Evolutionary conservation across 2,113 vertebrate genomes (phyloP).

Genomic region (Vimba vimba): DNA sequence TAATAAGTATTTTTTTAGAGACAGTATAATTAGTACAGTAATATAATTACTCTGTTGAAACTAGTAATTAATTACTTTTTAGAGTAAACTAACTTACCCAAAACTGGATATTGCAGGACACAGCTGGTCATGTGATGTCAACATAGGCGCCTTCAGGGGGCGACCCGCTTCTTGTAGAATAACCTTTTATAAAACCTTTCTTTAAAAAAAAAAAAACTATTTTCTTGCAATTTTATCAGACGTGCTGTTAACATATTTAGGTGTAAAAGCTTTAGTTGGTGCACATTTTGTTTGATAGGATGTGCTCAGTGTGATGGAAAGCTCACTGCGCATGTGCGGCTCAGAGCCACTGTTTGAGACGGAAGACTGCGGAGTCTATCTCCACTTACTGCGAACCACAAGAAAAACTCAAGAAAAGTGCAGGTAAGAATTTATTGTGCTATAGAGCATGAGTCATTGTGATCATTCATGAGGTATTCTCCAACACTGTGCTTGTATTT

Average conservation of each 20-base stretch:
- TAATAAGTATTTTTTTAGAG: no score
- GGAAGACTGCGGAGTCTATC: constrained; percentile 54
- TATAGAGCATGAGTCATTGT: background rate
- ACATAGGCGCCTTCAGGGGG: background rate
- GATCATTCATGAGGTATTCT: background rate
- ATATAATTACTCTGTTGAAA: no score
- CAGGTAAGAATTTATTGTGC: background rate
- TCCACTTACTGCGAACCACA: background rate
- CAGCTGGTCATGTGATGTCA: background rate
- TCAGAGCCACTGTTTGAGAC: constrained; percentile 58
- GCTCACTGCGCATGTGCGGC: constrained; percentile 69
- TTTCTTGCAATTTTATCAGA: background rate
- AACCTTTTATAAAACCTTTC: background rate
- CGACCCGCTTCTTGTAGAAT: background rate
- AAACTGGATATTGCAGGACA: no score
- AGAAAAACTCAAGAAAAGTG: constrained; percentile 29
- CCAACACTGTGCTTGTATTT: background rate
- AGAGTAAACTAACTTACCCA: no score
- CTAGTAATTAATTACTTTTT: no score
- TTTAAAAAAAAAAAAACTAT: no score
- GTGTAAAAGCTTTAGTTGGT: background rate
- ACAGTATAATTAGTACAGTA: no score
- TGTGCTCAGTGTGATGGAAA: background rate
- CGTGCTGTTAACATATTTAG: background rate
- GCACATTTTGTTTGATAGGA: background rate